phyloP scores from a whole-genome alignment of 2,888 invertebrate species.

The Podabrus alpinus region DNA sequence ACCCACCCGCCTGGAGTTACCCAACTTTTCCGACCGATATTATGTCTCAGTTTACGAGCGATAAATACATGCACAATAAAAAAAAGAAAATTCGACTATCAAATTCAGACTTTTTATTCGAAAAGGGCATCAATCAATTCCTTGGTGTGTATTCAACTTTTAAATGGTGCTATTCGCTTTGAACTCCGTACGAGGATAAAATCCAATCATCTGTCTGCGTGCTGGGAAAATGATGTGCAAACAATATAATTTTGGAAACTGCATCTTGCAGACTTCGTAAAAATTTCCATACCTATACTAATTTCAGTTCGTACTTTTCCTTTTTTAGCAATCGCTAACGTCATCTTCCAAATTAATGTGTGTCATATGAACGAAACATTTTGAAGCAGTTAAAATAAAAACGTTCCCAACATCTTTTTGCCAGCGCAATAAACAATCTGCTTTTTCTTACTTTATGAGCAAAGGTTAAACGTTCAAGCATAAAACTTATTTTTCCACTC shows the following conservation, averaged over 20 bases:
- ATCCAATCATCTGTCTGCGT: not conserved
- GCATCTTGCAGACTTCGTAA: not conserved
- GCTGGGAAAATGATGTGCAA: too few species aligned
- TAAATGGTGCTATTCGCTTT: not conserved
- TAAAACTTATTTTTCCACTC: not conserved
- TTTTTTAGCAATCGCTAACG: not conserved
- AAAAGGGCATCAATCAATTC: not conserved
- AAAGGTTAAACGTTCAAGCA: not conserved
- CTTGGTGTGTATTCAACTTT: not conserved
- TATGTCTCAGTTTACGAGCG: not conserved
- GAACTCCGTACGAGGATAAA: not conserved
- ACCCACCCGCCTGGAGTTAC: not conserved
- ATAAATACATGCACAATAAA: not conserved
- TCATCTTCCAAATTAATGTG: not conserved
- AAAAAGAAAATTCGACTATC: not conserved
- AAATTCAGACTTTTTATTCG: not conserved
- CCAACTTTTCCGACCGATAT: not conserved
- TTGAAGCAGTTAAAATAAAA: not conserved
- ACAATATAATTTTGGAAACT: too few species aligned
- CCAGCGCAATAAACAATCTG: not conserved
- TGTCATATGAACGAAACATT: not conserved
- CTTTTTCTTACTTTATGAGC: not conserved
- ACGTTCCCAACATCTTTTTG: not conserved
- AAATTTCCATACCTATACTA: not conserved
- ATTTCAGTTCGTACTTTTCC: not conserved